Base-by-base conservation (phyloP, 2,888 invertebrate genomes). In the Ormyrus nitidulus region DNA sequence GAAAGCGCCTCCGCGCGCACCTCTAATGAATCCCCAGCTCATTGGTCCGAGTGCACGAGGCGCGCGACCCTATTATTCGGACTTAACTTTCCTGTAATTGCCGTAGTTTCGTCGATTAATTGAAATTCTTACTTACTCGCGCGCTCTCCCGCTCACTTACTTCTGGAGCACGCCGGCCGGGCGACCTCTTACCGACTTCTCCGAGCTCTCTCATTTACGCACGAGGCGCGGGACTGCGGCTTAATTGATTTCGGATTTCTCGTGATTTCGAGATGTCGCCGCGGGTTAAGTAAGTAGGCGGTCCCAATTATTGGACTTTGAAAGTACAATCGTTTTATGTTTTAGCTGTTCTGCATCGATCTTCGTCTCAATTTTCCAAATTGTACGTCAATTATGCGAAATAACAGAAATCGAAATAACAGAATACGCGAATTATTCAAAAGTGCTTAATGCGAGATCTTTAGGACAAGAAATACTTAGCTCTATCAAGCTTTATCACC, bases 101-200 rank as follows among this genome's bases (percentile, higher is more conserved):
- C 72, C 72, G 77, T 77, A 80, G 82, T 83, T 83, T 84, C 83
- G 79, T 77, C 83, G 81, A 82, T 82, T 83, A 84, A 84, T 84
- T 84, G 84, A 84, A 84, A 84, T 84, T 84, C 84, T 84, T 83
- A 81, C 83, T 81, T 73, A 44, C 78, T 71, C 53, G 59, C 48
- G 58, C 19, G 51, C 13, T 34, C 34, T 2, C 34, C 4, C 34
- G 34, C 34, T 72, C 54, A 46, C 78, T 78, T 78, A 73, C 71
- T 77, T 72, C 65, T 19, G 19, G 61, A 13, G 7, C 58, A 19
- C 58, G 10, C 34, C 59, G 59, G 59, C 46, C n/a, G 59, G 49
- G 44, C 58, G 65, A 34, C 49, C 61, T 44, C 51, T 71, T 61
- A 9, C n/a, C n/a, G 51, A 75, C 58, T 49, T 49, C 66, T 49